These are phyloP conservation scores for Ctenicera cuprea DNA, from an alignment of 2,888 invertebrate genomes.

Conservation along the genomic window DNA sequence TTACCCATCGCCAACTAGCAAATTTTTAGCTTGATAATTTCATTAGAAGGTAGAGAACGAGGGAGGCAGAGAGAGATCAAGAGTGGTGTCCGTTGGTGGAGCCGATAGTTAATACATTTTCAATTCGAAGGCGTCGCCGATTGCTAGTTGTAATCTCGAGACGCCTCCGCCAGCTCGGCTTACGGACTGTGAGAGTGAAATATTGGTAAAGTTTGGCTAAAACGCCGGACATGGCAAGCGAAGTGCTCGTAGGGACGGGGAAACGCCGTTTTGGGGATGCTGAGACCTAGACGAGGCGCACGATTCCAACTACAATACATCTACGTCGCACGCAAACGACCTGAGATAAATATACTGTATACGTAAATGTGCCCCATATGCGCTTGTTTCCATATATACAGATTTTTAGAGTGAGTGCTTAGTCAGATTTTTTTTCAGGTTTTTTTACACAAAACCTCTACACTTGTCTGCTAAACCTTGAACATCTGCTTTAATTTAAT, in stretches of 20 bases:
- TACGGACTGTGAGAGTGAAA: conserved; percentile 59
- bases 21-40: conserved; percentile 38
- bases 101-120: conserved; percentile 47
- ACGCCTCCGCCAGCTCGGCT: conserved; percentile 43
- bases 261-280: conserved; percentile 51
- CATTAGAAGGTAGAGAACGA: conserved; percentile 2
- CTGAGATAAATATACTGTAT: conserved; percentile 67
- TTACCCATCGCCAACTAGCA: conserved; percentile 11
- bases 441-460: conserved; percentile 32
- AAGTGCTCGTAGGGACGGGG: conserved; percentile 61
- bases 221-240: conserved; percentile 66
- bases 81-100: conserved; percentile 14
- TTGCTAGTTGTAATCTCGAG: conserved; percentile 46
- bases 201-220: conserved; percentile 67
- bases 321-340: conserved; percentile 67
- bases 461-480: not conserved
- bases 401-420: conserved; percentile 50
- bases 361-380: conserved; percentile 60
- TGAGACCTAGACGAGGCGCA: conserved; percentile 58
- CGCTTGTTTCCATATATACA: conserved; percentile 53
- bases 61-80: not conserved
- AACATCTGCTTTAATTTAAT: too few relatives aligned
- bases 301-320: conserved; percentile 67
- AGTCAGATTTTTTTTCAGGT: conserved; percentile 48
- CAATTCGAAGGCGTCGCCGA: conserved; percentile 38